phyloP scores from a whole-genome alignment of 1,140 invertebrate genomes.

The Ooceraea biroi region DNA sequence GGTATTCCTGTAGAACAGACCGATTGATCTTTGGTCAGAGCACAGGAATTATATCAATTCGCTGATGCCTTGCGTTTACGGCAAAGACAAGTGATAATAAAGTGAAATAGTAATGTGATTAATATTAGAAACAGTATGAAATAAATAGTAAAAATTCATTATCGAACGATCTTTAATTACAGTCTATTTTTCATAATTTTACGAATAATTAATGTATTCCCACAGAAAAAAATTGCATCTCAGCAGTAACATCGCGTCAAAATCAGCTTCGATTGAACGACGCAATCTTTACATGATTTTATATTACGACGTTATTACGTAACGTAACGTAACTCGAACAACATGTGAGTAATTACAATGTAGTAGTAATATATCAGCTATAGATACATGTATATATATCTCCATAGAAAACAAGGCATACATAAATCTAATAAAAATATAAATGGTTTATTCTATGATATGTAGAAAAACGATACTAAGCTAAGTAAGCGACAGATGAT shows the following conservation, averaged over 20 bases:
- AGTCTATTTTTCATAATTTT: background rate
- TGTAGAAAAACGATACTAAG: slow-evolving; percentile 70
- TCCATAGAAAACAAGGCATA: slow-evolving; percentile 52
- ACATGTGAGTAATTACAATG: slow-evolving; percentile 41
- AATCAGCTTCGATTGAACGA: slow-evolving; percentile 24
- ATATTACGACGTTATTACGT: slow-evolving; percentile 3
- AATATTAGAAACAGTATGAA: slow-evolving; percentile 28
- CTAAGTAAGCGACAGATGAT: slow-evolving; percentile 72
- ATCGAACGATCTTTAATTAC: background rate
- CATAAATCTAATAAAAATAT: slow-evolving; percentile 50
- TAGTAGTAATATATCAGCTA: slow-evolving; percentile 22
- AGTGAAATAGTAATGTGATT: background rate
- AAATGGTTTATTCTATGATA: slow-evolving; percentile 65
- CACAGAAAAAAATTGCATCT: slow-evolving; percentile 13
- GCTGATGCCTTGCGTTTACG: slow-evolving; percentile 35
- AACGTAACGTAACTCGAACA: slow-evolving; percentile 32
- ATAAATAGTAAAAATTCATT: background rate
- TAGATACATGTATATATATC: slow-evolving; percentile 43
- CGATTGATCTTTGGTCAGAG: slow-evolving; percentile 80
- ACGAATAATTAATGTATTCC: background rate
- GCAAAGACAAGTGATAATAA: slow-evolving; percentile 45
- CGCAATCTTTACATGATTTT: slow-evolving; percentile 36
- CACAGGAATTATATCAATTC: slow-evolving; percentile 74
- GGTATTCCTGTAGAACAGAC: slow-evolving; percentile 89
- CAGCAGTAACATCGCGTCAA: background rate